Conservation (phyloP, 2,888 invertebrate species). For the Pandemis heparana region DNA sequence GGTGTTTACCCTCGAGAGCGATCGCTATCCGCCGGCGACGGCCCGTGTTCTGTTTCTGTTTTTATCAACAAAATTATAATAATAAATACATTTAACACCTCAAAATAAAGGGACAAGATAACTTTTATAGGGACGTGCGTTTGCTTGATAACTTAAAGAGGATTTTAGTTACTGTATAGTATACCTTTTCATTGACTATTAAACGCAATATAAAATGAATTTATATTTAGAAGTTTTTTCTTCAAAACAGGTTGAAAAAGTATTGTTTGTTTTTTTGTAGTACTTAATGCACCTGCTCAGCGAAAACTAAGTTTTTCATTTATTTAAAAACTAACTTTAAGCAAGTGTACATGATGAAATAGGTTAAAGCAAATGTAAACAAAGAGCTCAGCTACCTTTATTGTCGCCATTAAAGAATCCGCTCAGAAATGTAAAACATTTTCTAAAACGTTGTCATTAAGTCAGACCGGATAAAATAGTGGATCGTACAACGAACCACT, state of each 20-base stretch:
- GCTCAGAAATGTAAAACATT: slow-evolving; percentile 39
- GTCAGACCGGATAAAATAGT: slow-evolving; percentile 70
- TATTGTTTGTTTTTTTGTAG: too few relatives aligned
- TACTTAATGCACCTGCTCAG: too few relatives aligned
- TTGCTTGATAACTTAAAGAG: neutral
- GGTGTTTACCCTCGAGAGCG: slow-evolving; percentile 76
- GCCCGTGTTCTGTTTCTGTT: slow-evolving; percentile 48
- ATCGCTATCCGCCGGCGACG: slow-evolving; percentile 62
- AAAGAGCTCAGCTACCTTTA: neutral
- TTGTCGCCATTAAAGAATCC: slow-evolving; percentile 7
- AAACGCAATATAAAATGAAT: too few relatives aligned
- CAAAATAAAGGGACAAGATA: slow-evolving; percentile 3
- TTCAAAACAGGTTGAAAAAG: too few relatives aligned
- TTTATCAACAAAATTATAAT: slow-evolving; percentile 47
- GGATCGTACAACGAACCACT: slow-evolving; percentile 75
- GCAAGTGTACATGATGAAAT: neutral
- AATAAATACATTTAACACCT: slow-evolving; percentile 34
- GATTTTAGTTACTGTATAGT: neutral
- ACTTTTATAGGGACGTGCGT: neutral
- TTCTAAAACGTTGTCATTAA: slow-evolving; percentile 58
- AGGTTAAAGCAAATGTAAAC: neutral
- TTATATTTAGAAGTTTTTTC: too few relatives aligned
- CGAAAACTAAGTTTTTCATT: neutral
- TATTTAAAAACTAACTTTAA: neutral
- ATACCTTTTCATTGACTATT: neutral